Base-by-base conservation (phyloP, 1,140 invertebrate genomes). In the Trichogramma pretiosum region DNA sequence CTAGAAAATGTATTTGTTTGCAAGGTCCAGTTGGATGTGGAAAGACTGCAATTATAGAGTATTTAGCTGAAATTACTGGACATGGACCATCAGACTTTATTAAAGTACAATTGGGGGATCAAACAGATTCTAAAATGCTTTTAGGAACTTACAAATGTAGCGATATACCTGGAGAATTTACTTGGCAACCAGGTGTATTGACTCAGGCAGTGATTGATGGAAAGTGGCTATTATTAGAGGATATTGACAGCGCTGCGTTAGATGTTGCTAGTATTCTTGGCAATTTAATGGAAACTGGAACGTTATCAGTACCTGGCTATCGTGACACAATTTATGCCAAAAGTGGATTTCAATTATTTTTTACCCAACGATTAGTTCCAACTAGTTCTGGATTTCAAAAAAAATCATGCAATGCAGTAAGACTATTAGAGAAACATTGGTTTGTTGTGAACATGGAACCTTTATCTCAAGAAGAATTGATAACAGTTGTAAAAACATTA, bases 71-170 rank as follows among this genome's bases (percentile, higher is more conserved):
- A 21, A 64, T 87, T 52, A 93, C 87, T 3, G 87, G 90, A 11
- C 74, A 83, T 30, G 73, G 64, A 17, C 47, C 57, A 18, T 57
- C 64, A 2, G 67, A 73, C 37, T 82, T 83, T 52, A 73, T 88
- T 35, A 90, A 88, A 70, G 82, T 99, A 22, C 95, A 99, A 64
- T 72, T 99, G 4, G 92, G 93, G 3, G 94, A 99, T 74, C 93
- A 99, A 70, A 94, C 92, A n/a, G 96, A 99, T 66, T 89, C 91
- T 39, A 92, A 95, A 73, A 87, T 93, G 75, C 65, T 99, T 13
- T 68, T 99, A 9, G 96, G 96, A 5, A 88, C 89, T 21, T 98
- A 99, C 71, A 78, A 85, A 55, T 98, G 95, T 65, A 96, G 95
- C 0, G 93, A 98, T 63, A 77, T 95, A 28, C 94, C 94, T 5